Percentiles rank a stretch among this genome's conserved stretches.
Evolutionary conservation across 2,888 invertebrate species (phyloP).

Genomic region (Pomacea canaliculata): DNA sequence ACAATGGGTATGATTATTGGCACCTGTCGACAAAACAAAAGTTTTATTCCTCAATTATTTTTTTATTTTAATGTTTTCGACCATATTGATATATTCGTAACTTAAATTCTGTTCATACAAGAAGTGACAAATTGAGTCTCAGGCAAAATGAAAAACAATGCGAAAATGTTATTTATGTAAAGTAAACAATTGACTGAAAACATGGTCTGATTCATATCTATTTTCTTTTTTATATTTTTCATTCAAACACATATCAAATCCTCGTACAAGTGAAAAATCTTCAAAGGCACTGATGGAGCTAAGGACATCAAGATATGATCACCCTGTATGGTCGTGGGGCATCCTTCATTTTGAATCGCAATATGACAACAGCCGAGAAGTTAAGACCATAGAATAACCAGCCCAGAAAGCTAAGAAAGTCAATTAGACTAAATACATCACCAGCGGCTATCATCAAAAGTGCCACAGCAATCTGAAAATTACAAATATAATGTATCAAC

Average conservation of each 20-base stretch:
- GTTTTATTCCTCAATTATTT: too few relatives aligned
- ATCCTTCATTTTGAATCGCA: constrained; percentile 24
- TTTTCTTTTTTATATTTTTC: too few relatives aligned
- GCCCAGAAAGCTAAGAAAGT: constrained; percentile 34
- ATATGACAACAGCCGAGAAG: constrained; percentile 26
- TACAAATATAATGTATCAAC: neutral
- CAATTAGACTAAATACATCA: constrained; percentile 31
- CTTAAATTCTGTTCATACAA: neutral
- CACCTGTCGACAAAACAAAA: constrained; percentile 38
- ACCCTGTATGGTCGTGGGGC: constrained; percentile 32
- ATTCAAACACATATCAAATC: too few relatives aligned
- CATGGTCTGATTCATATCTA: too few relatives aligned
- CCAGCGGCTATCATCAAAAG: constrained; percentile 26
- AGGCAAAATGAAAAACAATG: neutral
- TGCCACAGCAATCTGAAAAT: constrained; percentile 22
- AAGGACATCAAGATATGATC: neutral
- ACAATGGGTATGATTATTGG: constrained; percentile 48
- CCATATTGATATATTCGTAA: too few relatives aligned
- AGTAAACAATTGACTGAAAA: too few relatives aligned
- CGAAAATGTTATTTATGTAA: too few relatives aligned
- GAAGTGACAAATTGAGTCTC: neutral
- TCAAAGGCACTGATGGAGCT: too few relatives aligned
- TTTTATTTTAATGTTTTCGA: too few relatives aligned
- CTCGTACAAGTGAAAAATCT: too few relatives aligned
- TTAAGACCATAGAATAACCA: constrained; percentile 36